Base-by-base conservation (phyloP, 2,113 vertebrate species). In the Ageneiosus marmoratus region DNA sequence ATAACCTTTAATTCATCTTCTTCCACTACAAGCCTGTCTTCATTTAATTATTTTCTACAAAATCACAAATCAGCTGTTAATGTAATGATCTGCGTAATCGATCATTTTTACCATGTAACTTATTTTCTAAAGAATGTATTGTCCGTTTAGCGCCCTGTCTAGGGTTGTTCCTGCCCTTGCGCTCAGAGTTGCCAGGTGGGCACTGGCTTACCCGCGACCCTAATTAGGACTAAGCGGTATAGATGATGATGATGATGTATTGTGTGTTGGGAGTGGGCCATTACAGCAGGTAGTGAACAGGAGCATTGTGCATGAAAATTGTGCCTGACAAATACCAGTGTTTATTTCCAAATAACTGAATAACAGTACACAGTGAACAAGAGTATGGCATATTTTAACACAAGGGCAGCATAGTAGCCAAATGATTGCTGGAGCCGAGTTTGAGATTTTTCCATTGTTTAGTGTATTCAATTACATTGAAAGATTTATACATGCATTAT, bases 11-110 rank as follows among this genome's bases (percentile, higher is more conserved):
- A 69, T 82, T 29, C 77, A 13, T 76, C 50, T 53, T 76, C 50
- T 34, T 53, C 29, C 50, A 29, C 53, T 83, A 75, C 41, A 27
- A 12, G 50, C 27, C 55, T 62, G 80, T 77, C 70, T 80, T 86
- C 32, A 11, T 32, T 63, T 51, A 82, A 82, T 62, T 50, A 62
- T 81, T 41, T 67, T 58, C 9, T 44, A 34, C 15, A 34, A 56
- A 56, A 55, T 82, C 56, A 50, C 22, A 75, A 60, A 62, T 82
- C 80, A 18, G n/a, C 55, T 50, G 56, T 48, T 60, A 60, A 56
- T 75, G 53, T 81, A 82, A 75, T 82, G 29, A 82, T 75, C 24
- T 63, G 27, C 75, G 48, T 62, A 72, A 82, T 82, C 27, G 46
- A 72, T 34, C 15, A 58, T 56, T 73, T 79, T 29, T 46, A 69